Conservation (phyloP, 2,113 vertebrate species). For the Hyla sarda region DNA sequence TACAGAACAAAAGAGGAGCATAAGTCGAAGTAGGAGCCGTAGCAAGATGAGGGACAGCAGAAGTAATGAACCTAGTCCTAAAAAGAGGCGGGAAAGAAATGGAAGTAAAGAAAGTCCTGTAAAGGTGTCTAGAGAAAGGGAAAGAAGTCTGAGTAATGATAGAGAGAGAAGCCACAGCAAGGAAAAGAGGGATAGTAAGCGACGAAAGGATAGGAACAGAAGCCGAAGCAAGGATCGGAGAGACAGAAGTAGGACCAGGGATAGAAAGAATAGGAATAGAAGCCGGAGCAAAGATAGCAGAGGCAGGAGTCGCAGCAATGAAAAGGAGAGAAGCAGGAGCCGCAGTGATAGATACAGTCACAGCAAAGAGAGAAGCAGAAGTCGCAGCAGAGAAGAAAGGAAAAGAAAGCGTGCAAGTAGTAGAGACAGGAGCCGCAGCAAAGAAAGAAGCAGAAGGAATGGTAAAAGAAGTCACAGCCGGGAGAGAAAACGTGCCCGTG, state of each 20-base stretch:
- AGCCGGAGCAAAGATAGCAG: slow-evolving; percentile 68
- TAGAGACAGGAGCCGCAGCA: slow-evolving; percentile 25
- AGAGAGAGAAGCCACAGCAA: slow-evolving; percentile 74
- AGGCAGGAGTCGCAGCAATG: slow-evolving; percentile 64
- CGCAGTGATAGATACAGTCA: slow-evolving; percentile 76
- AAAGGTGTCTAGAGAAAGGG: slow-evolving; percentile 68
- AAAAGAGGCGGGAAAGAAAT: background rate
- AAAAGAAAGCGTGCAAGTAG: background rate
- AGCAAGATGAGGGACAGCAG: slow-evolving; percentile 49
- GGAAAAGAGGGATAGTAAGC: slow-evolving; percentile 66
- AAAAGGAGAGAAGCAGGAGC: slow-evolving; percentile 71
- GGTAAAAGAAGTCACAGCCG: slow-evolving; percentile 28
- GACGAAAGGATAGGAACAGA: background rate
- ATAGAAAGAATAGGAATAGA: slow-evolving; percentile 69
- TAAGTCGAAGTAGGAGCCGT: slow-evolving; percentile 75
- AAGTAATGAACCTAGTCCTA: background rate
- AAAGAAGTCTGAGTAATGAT: slow-evolving; percentile 70
- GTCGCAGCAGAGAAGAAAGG: slow-evolving; percentile 8
- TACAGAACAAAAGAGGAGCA: slow-evolving; percentile 73
- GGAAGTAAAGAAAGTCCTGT: slow-evolving; percentile 19
- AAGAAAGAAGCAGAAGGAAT: slow-evolving; percentile 3
- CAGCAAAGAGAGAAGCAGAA: slow-evolving; percentile 64
- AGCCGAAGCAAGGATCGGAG: slow-evolving; percentile 18
- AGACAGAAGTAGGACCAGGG: slow-evolving; percentile 55
- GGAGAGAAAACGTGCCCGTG: slow-evolving; percentile 20